Evolutionary conservation across 2,888 invertebrate species (phyloP).

Genomic region (Tenthredo mesomela): DNA sequence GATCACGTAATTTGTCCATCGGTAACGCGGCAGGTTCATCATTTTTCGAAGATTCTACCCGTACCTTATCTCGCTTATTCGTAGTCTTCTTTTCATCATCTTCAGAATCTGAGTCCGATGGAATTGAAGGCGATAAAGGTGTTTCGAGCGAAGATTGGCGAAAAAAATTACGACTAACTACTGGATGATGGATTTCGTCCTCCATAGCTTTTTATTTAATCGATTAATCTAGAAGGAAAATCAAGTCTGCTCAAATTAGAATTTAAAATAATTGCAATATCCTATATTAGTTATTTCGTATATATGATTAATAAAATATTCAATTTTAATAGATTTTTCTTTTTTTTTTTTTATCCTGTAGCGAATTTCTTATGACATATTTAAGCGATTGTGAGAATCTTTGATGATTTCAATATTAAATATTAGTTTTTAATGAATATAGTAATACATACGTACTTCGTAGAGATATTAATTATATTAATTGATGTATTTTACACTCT

Average conservation of each 20-base stretch:
- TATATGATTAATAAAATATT: background rate
- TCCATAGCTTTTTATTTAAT: conserved; percentile 48
- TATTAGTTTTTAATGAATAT: background rate
- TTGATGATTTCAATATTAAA: background rate
- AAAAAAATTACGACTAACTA: conserved; percentile 64
- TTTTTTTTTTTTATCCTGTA: background rate
- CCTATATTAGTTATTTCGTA: background rate
- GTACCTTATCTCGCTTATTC: background rate
- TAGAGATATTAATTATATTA: background rate
- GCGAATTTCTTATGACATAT: background rate
- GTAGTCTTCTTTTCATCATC: conserved; percentile 54
- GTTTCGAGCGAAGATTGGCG: conserved; percentile 72
- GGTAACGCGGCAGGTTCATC: background rate
- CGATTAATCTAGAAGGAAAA: conserved; percentile 5
- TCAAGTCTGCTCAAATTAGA: background rate
- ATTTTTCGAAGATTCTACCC: background rate
- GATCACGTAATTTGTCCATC: conserved; percentile 8
- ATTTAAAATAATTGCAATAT: background rate
- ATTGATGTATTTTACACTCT: background rate
- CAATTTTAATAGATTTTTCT: background rate
- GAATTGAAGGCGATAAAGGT: conserved; percentile 63
- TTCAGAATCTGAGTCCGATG: conserved; percentile 56
- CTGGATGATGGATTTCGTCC: conserved; percentile 61
- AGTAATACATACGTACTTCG: background rate
- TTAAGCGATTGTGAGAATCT: background rate